Conservation (phyloP, 1,140 invertebrate species). For the Leptopilina boulardi region DNA sequence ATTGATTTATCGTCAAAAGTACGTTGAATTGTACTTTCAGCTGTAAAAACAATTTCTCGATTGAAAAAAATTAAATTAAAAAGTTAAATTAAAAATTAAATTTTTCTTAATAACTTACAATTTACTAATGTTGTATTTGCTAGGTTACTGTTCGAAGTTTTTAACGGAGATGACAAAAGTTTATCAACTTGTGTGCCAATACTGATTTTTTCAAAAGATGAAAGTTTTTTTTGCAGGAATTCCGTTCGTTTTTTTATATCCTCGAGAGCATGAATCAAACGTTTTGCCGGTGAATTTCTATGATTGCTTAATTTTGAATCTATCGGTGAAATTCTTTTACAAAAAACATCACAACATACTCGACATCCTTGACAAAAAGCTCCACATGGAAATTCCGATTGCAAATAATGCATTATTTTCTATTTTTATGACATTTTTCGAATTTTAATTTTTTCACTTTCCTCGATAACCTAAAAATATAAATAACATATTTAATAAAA, state of each 20-base stretch:
- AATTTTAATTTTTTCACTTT: no score
- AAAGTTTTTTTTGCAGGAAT: neutral
- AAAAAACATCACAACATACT: neutral
- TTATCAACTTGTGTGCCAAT: conserved; percentile 1
- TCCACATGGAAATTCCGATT: neutral
- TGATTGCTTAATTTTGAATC: neutral
- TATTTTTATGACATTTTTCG: neutral
- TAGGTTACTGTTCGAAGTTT: neutral
- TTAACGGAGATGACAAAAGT: neutral
- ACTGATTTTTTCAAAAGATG: neutral
- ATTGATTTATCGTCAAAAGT: neutral
- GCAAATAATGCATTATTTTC: neutral
- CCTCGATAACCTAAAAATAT: no score
- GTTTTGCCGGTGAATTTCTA: neutral
- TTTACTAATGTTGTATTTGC: neutral
- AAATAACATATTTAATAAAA: no score
- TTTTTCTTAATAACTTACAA: neutral
- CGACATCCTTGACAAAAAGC: neutral
- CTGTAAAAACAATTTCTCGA: no score
- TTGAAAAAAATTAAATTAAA: neutral
- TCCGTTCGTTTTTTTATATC: neutral
- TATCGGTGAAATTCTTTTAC: neutral
- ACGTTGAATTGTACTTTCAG: no score
- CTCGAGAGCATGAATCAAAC: neutral
- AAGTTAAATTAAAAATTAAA: neutral